Percentiles rank a stretch among this genome's conserved stretches.
These are phyloP conservation scores for Neomonachus schauinslandi DNA, from an alignment of 2,113 vertebrate genomes.

Conservation along the genomic window DNA sequence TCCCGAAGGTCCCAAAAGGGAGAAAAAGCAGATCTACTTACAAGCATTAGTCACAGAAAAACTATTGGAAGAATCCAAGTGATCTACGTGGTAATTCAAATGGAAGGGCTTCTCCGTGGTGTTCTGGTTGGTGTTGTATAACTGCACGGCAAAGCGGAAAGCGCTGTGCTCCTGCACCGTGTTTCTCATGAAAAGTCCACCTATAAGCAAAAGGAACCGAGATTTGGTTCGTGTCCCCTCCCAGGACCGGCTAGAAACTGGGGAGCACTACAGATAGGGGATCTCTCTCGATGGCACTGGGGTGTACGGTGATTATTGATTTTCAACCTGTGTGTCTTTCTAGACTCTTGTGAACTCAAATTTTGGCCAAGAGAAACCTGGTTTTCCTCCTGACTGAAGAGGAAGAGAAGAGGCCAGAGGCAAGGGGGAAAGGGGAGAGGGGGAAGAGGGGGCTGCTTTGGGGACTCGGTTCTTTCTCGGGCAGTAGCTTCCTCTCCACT, in stretches of 20 bases:
- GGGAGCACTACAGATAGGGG: neutral
- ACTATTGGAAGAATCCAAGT: constrained; percentile 99
- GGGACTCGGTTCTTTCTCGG: constrained; percentile 50
- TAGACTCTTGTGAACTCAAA: constrained; percentile 65
- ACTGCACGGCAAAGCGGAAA: constrained; percentile 98
- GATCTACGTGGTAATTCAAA: constrained; percentile 99
- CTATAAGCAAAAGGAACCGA: constrained; percentile 85
- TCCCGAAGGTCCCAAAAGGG: constrained; percentile 14
- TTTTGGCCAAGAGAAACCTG: constrained; percentile 54
- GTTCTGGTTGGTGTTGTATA: constrained; percentile 99
- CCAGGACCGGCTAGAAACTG: constrained; percentile 32
- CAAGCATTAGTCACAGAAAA: constrained; percentile 99
- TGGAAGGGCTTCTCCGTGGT: constrained; percentile 99
- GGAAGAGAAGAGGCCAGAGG: neutral
- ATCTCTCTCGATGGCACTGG: neutral
- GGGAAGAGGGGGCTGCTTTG: neutral
- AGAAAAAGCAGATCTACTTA: constrained; percentile 89
- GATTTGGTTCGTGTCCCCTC: constrained; percentile 57
- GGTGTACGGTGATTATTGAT: neutral
- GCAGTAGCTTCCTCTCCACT: neutral
- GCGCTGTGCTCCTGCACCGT: constrained; percentile 99
- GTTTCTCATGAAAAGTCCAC: constrained; percentile 99
- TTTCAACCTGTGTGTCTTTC: constrained; percentile 64
- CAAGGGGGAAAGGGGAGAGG: neutral
- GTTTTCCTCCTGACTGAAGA: constrained; percentile 27